These are phyloP conservation scores for Megaleporinus macrocephalus DNA, from an alignment of 2,113 vertebrate genomes.

Conservation along the genomic window DNA sequence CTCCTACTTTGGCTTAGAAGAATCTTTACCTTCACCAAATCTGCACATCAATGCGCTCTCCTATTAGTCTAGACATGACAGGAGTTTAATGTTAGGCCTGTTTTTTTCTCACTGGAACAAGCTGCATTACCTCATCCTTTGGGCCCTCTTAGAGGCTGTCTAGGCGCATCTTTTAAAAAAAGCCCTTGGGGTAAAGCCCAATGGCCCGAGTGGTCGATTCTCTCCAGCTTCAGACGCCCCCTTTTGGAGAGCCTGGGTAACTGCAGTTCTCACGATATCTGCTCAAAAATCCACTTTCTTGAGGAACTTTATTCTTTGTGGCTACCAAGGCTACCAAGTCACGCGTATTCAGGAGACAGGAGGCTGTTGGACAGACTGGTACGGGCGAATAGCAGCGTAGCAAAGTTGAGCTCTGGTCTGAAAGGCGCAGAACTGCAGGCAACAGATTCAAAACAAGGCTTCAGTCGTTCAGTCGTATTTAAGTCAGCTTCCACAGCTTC, in stretches of 20 bases:
- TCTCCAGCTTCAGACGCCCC: constrained; percentile 54
- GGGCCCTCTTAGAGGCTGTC: background rate
- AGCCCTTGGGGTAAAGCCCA: constrained; percentile 11
- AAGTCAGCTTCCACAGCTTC: background rate
- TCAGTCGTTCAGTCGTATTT: too few species aligned
- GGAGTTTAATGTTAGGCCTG: background rate
- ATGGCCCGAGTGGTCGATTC: constrained; percentile 24
- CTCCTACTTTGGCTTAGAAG: background rate
- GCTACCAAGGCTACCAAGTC: background rate
- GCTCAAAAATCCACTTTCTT: background rate
- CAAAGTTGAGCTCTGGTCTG: background rate
- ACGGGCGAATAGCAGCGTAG: too few species aligned
- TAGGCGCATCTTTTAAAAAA: background rate
- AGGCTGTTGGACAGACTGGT: too few species aligned
- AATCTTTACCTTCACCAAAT: background rate
- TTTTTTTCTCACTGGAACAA: background rate
- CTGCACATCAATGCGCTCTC: background rate
- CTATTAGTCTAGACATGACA: background rate
- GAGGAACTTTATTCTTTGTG: background rate
- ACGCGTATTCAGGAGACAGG: too few species aligned
- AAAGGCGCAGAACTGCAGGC: background rate
- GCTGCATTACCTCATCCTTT: background rate
- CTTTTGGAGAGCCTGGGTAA: constrained; percentile 58
- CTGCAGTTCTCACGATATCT: constrained; percentile 38
- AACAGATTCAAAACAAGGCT: background rate